Conservation (phyloP, 2,113 vertebrate species). For the Sialia sialis region DNA sequence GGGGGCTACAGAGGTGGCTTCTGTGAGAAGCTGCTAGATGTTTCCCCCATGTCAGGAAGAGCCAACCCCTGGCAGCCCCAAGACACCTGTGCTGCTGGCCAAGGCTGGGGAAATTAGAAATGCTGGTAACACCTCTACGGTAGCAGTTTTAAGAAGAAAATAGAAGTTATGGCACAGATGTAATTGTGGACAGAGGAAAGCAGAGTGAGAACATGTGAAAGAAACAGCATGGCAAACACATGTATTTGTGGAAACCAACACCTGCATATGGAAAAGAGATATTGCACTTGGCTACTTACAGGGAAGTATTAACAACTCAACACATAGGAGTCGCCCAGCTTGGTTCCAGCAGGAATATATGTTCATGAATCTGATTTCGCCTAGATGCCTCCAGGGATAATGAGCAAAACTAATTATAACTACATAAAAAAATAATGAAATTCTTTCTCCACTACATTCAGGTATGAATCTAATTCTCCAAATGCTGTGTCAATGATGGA, state of each 20-base stretch:
- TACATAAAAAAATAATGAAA: not conserved
- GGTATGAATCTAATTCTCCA: not conserved
- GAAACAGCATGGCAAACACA: not conserved
- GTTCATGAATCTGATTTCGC: not conserved
- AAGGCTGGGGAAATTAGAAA: not conserved
- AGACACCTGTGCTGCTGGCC: no score
- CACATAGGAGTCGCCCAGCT: not conserved
- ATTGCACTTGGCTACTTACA: not conserved
- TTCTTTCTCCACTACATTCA: not conserved
- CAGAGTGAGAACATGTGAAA: not conserved
- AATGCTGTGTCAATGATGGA: not conserved
- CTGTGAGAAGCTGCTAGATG: not conserved
- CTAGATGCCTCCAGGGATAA: not conserved
- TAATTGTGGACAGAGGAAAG: not conserved
- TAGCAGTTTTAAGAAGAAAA: not conserved
- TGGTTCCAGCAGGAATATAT: not conserved
- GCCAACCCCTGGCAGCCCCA: not conserved
- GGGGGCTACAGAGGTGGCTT: not conserved
- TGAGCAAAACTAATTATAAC: not conserved
- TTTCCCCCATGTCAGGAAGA: not conserved
- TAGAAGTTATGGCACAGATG: not conserved
- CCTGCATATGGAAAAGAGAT: not conserved
- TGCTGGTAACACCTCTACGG: accelerated
- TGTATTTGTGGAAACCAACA: not conserved
- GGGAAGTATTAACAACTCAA: not conserved